A percentile compares a stretch with the other conserved stretches of the same genome.
These are phyloP conservation scores for Dallia pectoralis DNA, from an alignment of 2,797 vertebrate genomes.

Conservation along the genomic window DNA sequence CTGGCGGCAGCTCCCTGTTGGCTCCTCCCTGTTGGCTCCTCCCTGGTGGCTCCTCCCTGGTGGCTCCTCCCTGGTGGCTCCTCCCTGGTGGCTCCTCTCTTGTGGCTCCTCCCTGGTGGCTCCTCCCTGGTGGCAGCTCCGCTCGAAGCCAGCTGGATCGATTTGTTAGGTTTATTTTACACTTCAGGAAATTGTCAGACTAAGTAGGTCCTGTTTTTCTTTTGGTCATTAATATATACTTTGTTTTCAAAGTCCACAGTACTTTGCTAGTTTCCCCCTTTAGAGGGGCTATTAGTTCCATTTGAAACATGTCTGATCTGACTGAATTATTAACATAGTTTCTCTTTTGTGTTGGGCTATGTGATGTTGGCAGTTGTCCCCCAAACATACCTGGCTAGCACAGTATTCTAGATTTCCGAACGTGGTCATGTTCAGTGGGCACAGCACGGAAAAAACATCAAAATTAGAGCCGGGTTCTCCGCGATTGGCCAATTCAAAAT, in stretches of 20 bases:
- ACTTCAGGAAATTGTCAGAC: slow-evolving; percentile 50
- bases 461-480: background rate
- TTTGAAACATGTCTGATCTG: slow-evolving; percentile 55
- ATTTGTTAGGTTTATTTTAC: slow-evolving; percentile 44
- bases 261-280: slow-evolving; percentile 42
- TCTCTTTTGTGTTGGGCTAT: slow-evolving; percentile 26
- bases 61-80: slow-evolving; percentile 38
- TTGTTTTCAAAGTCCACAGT: slow-evolving; percentile 4
- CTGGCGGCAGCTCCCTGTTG: slow-evolving; percentile 40
- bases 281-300: slow-evolving; percentile 52
- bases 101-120: slow-evolving; percentile 39
- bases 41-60: slow-evolving; percentile 42
- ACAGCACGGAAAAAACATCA: background rate
- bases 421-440: background rate
- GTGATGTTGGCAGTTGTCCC: slow-evolving; percentile 32
- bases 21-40: slow-evolving; percentile 37
- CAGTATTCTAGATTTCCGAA: background rate
- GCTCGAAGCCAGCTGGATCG: slow-evolving; percentile 37
- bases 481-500: background rate
- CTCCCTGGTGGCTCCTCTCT: slow-evolving; percentile 43
- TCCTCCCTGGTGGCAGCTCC: slow-evolving; percentile 42
- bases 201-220: slow-evolving; percentile 21
- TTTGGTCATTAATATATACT: slow-evolving; percentile 27
- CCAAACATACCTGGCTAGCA: slow-evolving; percentile 36
- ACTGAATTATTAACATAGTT: slow-evolving; percentile 61